These are phyloP conservation scores for Nerophis ophidion DNA, from an alignment of 2,113 vertebrate genomes.

Conservation along the genomic window DNA sequence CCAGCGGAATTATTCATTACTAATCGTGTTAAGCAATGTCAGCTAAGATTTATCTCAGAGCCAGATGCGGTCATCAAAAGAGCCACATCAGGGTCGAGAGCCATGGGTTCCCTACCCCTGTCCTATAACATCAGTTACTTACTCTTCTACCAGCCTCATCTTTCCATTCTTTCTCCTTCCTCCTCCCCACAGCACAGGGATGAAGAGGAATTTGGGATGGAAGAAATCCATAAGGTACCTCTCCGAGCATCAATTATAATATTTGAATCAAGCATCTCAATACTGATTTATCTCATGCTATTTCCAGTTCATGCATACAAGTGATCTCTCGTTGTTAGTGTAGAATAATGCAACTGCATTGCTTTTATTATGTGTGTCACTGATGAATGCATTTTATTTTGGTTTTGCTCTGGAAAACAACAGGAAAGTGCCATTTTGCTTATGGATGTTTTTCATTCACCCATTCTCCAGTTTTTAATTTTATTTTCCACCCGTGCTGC, in stretches of 20 bases:
- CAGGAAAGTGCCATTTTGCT: too few relatives aligned
- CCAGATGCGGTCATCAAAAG: too few relatives aligned
- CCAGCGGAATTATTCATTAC: too few relatives aligned
- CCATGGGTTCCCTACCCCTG: too few relatives aligned
- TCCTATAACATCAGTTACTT: slow-evolving; percentile 12
- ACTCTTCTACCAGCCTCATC: slow-evolving; percentile 27
- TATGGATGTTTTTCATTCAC: slow-evolving; percentile 29
- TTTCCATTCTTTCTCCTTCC: slow-evolving; percentile 46
- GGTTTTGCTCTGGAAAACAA: slow-evolving; percentile 21
- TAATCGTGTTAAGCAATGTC: too few relatives aligned
- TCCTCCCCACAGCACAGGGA: slow-evolving; percentile 66
- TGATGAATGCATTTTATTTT: slow-evolving; percentile 57
- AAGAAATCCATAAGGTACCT: slow-evolving; percentile 74
- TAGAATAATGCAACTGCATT: slow-evolving; percentile 27
- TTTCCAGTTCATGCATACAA: slow-evolving; percentile 28
- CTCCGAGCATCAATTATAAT: slow-evolving; percentile 33
- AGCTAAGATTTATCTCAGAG: too few relatives aligned
- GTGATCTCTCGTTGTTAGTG: slow-evolving; percentile 28
- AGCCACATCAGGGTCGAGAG: too few relatives aligned
- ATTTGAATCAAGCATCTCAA: neutral
- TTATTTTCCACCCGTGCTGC: slow-evolving; percentile 31
- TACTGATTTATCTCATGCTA: slow-evolving; percentile 15
- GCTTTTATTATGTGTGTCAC: slow-evolving; percentile 38
- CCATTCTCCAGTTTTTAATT: neutral
- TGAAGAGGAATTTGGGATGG: slow-evolving; percentile 74